phyloP scores from a whole-genome alignment of 2,888 invertebrate genomes.

The Ctenicera cuprea region DNA sequence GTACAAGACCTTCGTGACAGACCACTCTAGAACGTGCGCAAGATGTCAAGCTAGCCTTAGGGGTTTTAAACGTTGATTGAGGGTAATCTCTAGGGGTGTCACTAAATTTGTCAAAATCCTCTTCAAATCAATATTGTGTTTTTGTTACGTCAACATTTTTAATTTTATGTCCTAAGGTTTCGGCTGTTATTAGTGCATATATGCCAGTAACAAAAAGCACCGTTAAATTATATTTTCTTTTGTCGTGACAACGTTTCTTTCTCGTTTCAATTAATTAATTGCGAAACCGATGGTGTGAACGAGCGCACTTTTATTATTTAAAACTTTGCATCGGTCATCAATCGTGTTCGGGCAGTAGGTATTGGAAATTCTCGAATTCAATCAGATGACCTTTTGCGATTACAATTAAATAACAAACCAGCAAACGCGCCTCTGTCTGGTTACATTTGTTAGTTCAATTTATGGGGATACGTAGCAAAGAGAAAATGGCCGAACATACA shows the following conservation, averaged over 20 bases:
- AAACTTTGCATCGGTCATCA: slow-evolving; percentile 1
- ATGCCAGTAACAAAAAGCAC: too few species aligned
- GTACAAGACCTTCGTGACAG: slow-evolving; percentile 30
- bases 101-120: slow-evolving; percentile 28
- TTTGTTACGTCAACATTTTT: too few species aligned
- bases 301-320: not conserved
- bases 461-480: not conserved
- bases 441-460: slow-evolving; percentile 21
- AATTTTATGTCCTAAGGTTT: too few species aligned
- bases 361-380: slow-evolving; percentile 10
- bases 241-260: too few species aligned
- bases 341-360: not conserved
- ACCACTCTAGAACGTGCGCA: slow-evolving; percentile 21
- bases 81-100: not conserved
- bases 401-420: slow-evolving; percentile 31
- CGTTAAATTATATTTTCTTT: too few species aligned
- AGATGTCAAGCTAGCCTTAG: slow-evolving; percentile 31
- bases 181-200: too few species aligned
- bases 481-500: too few species aligned
- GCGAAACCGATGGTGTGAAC: not conserved
- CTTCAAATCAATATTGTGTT: not conserved
- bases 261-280: not conserved
- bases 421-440: not conserved
- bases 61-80: slow-evolving; percentile 32
- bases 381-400: slow-evolving; percentile 6